Percentiles rank a stretch among this genome's conserved stretches.
Evolutionary conservation across 35 echinoderm and acorn worm species (phyloP).

Genomic region (Amphiura filiformis): DNA sequence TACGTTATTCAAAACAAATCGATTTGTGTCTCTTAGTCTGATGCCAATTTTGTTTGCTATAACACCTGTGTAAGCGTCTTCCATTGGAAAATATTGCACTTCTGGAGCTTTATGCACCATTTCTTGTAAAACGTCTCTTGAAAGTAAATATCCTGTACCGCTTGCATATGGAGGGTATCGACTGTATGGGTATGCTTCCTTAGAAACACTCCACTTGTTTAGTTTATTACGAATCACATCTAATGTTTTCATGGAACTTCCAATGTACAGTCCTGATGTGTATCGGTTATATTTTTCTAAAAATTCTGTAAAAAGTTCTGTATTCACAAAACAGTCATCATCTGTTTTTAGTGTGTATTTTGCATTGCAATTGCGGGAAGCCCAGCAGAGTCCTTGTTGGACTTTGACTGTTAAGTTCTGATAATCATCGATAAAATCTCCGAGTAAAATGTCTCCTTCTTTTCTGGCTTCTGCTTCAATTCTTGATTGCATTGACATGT

Average conservation of each 20-base stretch:
- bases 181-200: conserved; percentile 9
- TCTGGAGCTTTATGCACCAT: conserved; percentile 53
- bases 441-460: conserved; percentile 72
- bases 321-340: conserved; percentile 91
- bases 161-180: conserved; percentile 69
- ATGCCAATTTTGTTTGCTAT: conserved; percentile 43
- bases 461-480: conserved; percentile 50
- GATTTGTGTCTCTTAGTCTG: conserved; percentile 56
- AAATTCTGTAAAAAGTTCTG: conserved; percentile 54
- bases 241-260: conserved; percentile 12
- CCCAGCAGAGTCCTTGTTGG: conserved; percentile 82
- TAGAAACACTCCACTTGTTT: conserved; percentile 50
- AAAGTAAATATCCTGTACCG: conserved; percentile 81
- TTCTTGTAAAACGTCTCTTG: conserved; percentile 67
- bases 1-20: conserved; percentile 74
- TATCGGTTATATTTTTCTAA: conserved; percentile 55
- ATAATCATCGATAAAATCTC: conserved; percentile 69
- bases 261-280: conserved; percentile 63
- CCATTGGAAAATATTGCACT: conserved; percentile 58
- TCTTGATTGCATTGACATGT: neutral
- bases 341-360: conserved; percentile 79
- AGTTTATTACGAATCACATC: conserved; percentile 28
- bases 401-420: conserved; percentile 89
- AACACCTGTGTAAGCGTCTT: conserved; percentile 87
- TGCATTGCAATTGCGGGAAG: conserved; percentile 62